A percentile compares a stretch with the other conserved stretches of the same genome.
Conservation (phyloP, 2,888 invertebrate species). For the Cephus pygmeus region DNA sequence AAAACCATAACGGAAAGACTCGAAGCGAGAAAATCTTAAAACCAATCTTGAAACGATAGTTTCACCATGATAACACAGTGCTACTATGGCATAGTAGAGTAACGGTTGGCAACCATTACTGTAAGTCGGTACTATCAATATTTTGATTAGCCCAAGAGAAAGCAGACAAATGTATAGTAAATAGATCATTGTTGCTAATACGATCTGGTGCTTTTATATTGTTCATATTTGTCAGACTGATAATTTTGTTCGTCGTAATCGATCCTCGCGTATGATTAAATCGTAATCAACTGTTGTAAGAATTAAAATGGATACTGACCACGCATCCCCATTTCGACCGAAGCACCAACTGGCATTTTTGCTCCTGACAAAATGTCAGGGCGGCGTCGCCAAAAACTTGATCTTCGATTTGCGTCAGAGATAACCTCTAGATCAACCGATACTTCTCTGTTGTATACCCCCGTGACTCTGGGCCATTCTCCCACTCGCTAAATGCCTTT, state of each 20-base stretch:
- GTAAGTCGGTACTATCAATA: neutral
- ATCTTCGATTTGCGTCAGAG: conserved; percentile 5
- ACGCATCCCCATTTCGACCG: neutral
- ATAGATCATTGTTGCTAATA: neutral
- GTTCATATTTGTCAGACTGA: neutral
- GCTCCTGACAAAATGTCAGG: conserved; percentile 1
- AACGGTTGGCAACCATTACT: neutral
- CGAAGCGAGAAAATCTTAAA: neutral
- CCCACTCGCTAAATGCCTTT: conserved; percentile 1
- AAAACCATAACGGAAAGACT: neutral
- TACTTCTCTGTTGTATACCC: neutral
- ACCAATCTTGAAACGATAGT: neutral
- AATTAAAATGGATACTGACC: neutral
- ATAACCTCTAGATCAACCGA: conserved; percentile 2
- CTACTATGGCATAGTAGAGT: neutral
- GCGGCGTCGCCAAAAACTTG: conserved; percentile 3
- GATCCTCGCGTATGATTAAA: neutral
- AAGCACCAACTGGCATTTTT: neutral
- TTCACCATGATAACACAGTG: neutral
- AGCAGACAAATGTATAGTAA: neutral
- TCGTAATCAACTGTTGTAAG: neutral
- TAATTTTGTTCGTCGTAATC: neutral
- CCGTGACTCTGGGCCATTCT: neutral
- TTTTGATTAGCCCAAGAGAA: neutral
- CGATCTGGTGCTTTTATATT: neutral